Evolutionary conservation across 2,797 vertebrate genomes (phyloP), one percentile per base, ranked within the genome.

Genomic region (Aeoliscus strigatus): DNA sequence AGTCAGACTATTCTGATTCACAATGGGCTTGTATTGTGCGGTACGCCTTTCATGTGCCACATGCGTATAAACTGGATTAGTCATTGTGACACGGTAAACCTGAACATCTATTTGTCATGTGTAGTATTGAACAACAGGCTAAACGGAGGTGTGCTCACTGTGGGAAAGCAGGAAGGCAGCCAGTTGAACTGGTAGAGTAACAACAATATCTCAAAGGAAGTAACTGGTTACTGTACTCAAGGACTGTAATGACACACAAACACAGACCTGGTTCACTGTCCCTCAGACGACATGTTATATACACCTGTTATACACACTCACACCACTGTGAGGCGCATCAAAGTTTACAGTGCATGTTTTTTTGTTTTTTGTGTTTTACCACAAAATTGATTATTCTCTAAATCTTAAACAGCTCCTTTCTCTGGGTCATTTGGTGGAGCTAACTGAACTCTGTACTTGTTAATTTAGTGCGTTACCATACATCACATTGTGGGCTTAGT

Each of bases 121-220:
- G 42, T 9, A 2, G 47, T 10, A 52, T 13, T 48, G 72, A 57
- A 70, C 57, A 78, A 85, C 76, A 73, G 76, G 80, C 82, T 74
- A 39, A 75, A 57, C 77, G 34, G 16, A 79, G 69, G 62, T 11
- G 57, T 65, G 69, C 42, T 55, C 26, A 37, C 23, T 53, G 42
- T 78, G 79, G 68, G 75, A 80, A 77, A 46, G 42, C 53, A 69
- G 55, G 35, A 36, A 64, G 61, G 66, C 66, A 83, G 77, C 82
- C 71, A 70, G 82, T 83, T 27, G 27, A 66, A 85, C 82, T 71
- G 77, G 82, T 80, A 79, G 66, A 73, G 79, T 79, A 10, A 30
- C 14, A 28, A 46, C 58, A 66, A 38, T 13, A 27, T 50, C 14
- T 54, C 38, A 17, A 6, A 69, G 61, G 66, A 70, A 73, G 62